Percentiles rank a stretch among this genome's conserved stretches.
These are phyloP conservation scores for Drosophila sucinea DNA, from an alignment of 1,140 invertebrate genomes.

Conservation along the genomic window DNA sequence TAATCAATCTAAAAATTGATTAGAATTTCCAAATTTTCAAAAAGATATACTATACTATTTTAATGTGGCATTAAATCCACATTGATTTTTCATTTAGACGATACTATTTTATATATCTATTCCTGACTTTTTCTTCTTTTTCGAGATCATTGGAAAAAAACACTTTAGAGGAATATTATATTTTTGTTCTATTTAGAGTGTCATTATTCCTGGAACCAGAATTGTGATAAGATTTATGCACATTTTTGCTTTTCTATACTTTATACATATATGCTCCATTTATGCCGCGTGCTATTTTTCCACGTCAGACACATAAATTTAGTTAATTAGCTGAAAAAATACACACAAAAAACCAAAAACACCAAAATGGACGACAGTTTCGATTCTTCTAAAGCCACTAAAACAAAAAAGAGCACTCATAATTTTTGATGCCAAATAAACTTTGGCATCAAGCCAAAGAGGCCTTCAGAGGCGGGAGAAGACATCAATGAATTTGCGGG, in stretches of 20 bases:
- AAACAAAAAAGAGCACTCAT: slow-evolving; percentile 56
- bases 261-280: slow-evolving; percentile 39
- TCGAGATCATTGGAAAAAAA: too few species aligned
- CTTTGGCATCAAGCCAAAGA: slow-evolving; percentile 65
- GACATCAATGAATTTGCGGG: slow-evolving; percentile 64
- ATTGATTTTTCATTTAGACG: too few species aligned
- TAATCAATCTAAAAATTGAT: too few species aligned
- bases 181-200: slow-evolving; percentile 1
- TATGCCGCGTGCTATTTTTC: slow-evolving; percentile 75
- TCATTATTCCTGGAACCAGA: slow-evolving; percentile 27
- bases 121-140: too few species aligned
- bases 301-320: slow-evolving; percentile 79
- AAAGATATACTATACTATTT: too few species aligned
- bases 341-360: slow-evolving; percentile 23
- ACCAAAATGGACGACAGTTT: slow-evolving; percentile 74
- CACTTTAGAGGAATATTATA: neutral
- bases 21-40: too few species aligned
- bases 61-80: too few species aligned
- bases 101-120: too few species aligned
- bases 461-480: slow-evolving; percentile 29
- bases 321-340: slow-evolving; percentile 73
- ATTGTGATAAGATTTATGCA: slow-evolving; percentile 65
- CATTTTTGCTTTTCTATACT: neutral
- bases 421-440: slow-evolving; percentile 58
- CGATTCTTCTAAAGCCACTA: slow-evolving; percentile 29